Percentiles rank a stretch among this genome's conserved stretches.
phyloP scores from a whole-genome alignment of 1,140 invertebrate species.

The Homarus americanus region DNA sequence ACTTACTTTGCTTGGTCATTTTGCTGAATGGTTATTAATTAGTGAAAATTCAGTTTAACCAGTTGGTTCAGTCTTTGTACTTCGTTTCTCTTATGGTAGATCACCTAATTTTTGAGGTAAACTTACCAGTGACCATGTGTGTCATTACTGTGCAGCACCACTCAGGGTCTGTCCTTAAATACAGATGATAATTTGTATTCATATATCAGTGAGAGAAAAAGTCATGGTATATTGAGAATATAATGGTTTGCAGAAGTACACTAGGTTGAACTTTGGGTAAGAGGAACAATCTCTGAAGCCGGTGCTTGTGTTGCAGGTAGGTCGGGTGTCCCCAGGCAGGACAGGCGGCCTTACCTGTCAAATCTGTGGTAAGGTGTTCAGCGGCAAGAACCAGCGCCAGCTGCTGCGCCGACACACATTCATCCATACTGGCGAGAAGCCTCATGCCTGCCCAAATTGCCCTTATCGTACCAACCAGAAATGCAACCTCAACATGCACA shows the following conservation, averaged over 20 bases:
- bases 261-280: slow-evolving; percentile 9
- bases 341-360: slow-evolving; percentile 89
- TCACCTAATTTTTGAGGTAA: too few species aligned
- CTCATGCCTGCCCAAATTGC: slow-evolving; percentile 87
- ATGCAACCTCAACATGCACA: slow-evolving; percentile 71
- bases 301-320: slow-evolving; percentile 74
- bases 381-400: slow-evolving; percentile 86
- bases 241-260: slow-evolving; percentile 9
- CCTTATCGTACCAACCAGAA: slow-evolving; percentile 73
- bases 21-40: too few species aligned
- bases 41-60: too few species aligned
- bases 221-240: too few species aligned
- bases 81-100: too few species aligned
- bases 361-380: slow-evolving; percentile 87
- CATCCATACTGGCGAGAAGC: slow-evolving; percentile 91
- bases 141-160: too few species aligned
- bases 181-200: too few species aligned
- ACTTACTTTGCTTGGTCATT: too few species aligned
- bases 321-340: slow-evolving; percentile 86
- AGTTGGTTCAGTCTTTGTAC: too few species aligned
- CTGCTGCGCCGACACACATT: slow-evolving; percentile 91
- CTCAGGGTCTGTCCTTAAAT: too few species aligned
- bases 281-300: slow-evolving; percentile 65
- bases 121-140: too few species aligned
- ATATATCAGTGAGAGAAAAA: too few species aligned